Evolutionary conservation across 2,113 vertebrate genomes (phyloP).

Genomic region (Labeo catla): DNA sequence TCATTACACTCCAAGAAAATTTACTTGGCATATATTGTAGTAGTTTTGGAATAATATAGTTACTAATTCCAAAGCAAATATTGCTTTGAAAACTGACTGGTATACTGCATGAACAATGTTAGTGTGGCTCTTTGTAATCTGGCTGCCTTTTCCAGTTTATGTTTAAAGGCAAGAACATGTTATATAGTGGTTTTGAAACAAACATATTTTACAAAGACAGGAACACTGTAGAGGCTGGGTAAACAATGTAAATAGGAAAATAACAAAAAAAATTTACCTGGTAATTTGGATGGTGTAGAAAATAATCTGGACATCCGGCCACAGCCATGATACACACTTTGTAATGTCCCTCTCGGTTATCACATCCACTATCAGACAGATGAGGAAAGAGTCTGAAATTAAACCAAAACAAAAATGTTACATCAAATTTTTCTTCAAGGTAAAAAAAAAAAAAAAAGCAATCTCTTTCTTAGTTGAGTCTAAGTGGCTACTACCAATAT

Average conservation of each 20-base stretch:
- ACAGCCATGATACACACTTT: constrained; percentile 80
- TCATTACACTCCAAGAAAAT: background rate
- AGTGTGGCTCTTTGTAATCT: background rate
- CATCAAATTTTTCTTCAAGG: background rate
- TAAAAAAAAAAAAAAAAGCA: background rate
- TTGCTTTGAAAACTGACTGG: background rate
- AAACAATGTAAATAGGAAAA: background rate
- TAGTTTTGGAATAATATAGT: background rate
- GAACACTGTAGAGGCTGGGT: background rate
- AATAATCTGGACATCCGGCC: constrained; percentile 89
- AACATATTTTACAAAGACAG: background rate
- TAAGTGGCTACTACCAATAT: constrained; percentile 44
- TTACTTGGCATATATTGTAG: background rate
- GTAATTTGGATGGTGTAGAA: constrained; percentile 85
- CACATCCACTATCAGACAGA: constrained; percentile 65
- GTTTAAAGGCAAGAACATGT: background rate
- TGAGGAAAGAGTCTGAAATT: constrained; percentile 52
- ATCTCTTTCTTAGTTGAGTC: constrained; percentile 32
- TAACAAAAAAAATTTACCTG: constrained; percentile 70
- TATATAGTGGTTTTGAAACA: background rate
- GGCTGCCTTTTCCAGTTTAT: background rate
- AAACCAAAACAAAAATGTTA: constrained; percentile 34
- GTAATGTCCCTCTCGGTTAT: constrained; percentile 59
- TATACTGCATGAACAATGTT: background rate
- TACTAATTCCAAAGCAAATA: background rate